Base-by-base conservation (phyloP, 2,113 vertebrate genomes). In the Melanerpes aurifrons region DNA sequence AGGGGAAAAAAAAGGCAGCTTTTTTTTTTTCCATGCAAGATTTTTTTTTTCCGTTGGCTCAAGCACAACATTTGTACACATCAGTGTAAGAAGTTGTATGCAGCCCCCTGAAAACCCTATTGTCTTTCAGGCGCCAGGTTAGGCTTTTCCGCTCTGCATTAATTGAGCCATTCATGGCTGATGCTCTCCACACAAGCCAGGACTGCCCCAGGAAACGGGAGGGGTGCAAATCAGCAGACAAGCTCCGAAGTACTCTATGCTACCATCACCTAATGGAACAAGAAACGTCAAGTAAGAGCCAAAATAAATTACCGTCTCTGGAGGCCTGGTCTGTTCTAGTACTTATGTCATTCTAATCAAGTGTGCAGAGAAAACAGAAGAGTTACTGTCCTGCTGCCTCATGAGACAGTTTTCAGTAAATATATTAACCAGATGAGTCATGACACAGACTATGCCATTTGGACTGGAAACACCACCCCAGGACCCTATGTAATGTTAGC, bases 401-500 rank as follows among this genome's bases (percentile, higher is more conserved):
- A 83, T 64, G 75, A 94, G 81, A 93, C 81, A 53, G 75, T 19
- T 71, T 87, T 66, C 57, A 93, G 82, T 87, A 96, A 96, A 95
- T 91, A 35, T 35, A 86, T 87, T 91, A 92, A 83, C 75, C 91
- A 94, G 89, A 92, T 96, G 95, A 97, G 88, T 96, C 96, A 97
- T 66, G 93, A 82, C 80, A 96, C 17, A 21, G 87, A 90, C 95
- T 88, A 73, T 53, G 32, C 89, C 92, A 92, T 26, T 7, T 78
- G 83, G 82, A 82, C n/a, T 95, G 35, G 15, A 90, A 95, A 92
- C 68, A 84, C 89, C 40, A 20, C 87, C 96, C 83, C 87, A 87
- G 43, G 62, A 93, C 62, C 88, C 94, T 80, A 35, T 3, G 8
- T 22, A 68, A 82, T 87, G 28, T 58, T 45, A 86, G 62, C 45